These are phyloP conservation scores for Campaea margaritaria DNA, from an alignment of 2,888 invertebrate species.

Conservation along the genomic window DNA sequence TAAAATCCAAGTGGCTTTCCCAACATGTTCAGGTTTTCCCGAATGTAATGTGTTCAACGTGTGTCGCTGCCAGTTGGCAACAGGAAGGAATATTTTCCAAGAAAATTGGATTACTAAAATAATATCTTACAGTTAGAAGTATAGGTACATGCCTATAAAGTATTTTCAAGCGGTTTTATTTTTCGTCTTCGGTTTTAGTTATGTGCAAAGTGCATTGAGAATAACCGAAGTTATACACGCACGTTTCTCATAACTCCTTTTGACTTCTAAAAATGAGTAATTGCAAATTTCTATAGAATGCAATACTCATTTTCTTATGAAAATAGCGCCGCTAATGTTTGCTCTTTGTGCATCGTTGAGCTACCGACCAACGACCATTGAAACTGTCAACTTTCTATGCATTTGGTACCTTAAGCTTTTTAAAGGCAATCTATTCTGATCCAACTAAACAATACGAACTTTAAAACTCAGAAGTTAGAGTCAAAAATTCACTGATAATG, in stretches of 20 bases:
- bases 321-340: constrained; percentile 53
- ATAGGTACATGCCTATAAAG: too few relatives aligned
- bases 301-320: constrained; percentile 15
- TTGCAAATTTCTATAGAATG: constrained; percentile 21
- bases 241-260: too few relatives aligned
- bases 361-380: constrained; percentile 55
- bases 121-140: too few relatives aligned
- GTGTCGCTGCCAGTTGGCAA: constrained; percentile 29
- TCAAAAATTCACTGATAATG: constrained; percentile 35
- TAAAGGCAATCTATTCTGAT: constrained; percentile 65
- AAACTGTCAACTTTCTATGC: constrained; percentile 66
- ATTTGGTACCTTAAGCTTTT: constrained; percentile 57
- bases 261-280: constrained; percentile 19
- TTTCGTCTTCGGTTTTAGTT: too few relatives aligned
- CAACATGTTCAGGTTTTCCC: constrained; percentile 20
- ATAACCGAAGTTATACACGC: not conserved
- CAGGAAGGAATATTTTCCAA: constrained; percentile 16
- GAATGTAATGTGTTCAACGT: not conserved
- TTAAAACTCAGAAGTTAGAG: constrained; percentile 41
- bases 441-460: constrained; percentile 35
- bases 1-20: constrained; percentile 9
- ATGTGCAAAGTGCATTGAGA: too few relatives aligned
- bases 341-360: constrained; percentile 59
- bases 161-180: too few relatives aligned
- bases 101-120: not conserved